Percentiles rank a stretch among this genome's conserved stretches.
Evolutionary conservation across 2,888 invertebrate species (phyloP).

Genomic region (Axea sp.): DNA sequence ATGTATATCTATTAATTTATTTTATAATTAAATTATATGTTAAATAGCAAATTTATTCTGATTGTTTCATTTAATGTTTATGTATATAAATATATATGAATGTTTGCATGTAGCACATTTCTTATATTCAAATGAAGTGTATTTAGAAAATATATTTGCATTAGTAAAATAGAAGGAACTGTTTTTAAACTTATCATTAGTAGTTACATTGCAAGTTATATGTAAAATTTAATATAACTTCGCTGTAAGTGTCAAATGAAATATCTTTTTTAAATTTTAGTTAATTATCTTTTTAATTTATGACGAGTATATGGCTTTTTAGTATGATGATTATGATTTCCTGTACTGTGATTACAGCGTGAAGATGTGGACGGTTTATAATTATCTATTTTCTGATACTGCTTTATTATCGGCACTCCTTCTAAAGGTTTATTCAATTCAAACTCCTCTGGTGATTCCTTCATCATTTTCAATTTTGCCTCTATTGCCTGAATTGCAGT

Average conservation of each 20-base stretch:
- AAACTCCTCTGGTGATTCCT: constrained; percentile 85
- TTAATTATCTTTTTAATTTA: constrained; percentile 76
- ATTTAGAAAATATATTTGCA: too few relatives aligned
- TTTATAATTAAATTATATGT: too few relatives aligned
- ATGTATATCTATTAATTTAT: too few relatives aligned
- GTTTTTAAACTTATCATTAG: too few relatives aligned
- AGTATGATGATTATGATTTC: constrained; percentile 68
- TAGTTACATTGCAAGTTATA: too few relatives aligned
- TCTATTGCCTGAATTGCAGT: constrained; percentile 93
- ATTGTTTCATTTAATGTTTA: too few relatives aligned
- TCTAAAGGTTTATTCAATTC: constrained; percentile 86
- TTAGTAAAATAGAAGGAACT: too few relatives aligned
- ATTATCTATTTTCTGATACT: constrained; percentile 82
- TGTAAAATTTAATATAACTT: constrained; percentile 32
- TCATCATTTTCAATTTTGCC: constrained; percentile 90
- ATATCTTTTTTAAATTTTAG: constrained; percentile 1
- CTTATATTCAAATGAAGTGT: too few relatives aligned
- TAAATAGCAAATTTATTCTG: too few relatives aligned
- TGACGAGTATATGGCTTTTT: constrained; percentile 76
- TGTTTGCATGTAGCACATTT: too few relatives aligned
- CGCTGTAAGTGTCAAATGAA: constrained; percentile 21
- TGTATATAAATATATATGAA: too few relatives aligned
- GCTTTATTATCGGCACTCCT: constrained; percentile 85
- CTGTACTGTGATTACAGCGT: constrained; percentile 69
- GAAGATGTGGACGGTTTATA: constrained; percentile 77